Evolutionary conservation across 2,888 invertebrate species (phyloP).

Genomic region (Yponomeuta malinellus): DNA sequence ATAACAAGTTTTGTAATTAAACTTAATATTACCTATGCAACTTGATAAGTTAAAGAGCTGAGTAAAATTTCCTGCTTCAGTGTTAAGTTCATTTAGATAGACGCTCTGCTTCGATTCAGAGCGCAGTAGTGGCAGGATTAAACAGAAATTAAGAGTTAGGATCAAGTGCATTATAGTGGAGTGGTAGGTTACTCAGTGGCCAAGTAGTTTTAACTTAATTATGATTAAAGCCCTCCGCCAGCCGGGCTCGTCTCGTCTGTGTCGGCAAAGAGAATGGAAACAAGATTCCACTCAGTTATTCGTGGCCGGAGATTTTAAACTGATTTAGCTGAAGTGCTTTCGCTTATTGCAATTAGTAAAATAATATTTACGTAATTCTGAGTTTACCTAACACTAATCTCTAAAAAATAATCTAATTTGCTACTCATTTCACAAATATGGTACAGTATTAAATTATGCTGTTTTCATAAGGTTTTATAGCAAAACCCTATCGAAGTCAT

Average conservation of each 20-base stretch:
- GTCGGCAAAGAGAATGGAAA: conserved; percentile 2
- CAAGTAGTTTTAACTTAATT: conserved; percentile 1
- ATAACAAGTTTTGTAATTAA: background rate
- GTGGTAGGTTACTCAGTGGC: background rate
- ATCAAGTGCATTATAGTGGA: background rate
- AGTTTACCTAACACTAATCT: background rate
- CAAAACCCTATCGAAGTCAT: background rate
- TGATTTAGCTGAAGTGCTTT: conserved; percentile 5
- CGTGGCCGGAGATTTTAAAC: conserved; percentile 2
- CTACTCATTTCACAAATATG: background rate
- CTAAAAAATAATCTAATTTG: no score
- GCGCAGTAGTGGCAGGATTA: background rate
- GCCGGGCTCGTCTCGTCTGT: background rate
- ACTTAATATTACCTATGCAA: background rate
- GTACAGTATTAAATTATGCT: no score
- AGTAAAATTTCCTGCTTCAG: background rate
- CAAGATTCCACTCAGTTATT: conserved; percentile 4
- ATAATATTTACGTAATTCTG: background rate
- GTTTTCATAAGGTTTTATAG: no score
- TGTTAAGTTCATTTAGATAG: background rate
- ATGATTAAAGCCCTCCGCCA: conserved; percentile 5
- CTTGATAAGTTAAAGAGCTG: background rate
- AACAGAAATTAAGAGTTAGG: background rate
- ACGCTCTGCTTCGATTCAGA: background rate
- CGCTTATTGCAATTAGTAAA: conserved; percentile 6